Base-by-base conservation (phyloP, 1,140 invertebrate species). In the Chymomyza costata region DNA sequence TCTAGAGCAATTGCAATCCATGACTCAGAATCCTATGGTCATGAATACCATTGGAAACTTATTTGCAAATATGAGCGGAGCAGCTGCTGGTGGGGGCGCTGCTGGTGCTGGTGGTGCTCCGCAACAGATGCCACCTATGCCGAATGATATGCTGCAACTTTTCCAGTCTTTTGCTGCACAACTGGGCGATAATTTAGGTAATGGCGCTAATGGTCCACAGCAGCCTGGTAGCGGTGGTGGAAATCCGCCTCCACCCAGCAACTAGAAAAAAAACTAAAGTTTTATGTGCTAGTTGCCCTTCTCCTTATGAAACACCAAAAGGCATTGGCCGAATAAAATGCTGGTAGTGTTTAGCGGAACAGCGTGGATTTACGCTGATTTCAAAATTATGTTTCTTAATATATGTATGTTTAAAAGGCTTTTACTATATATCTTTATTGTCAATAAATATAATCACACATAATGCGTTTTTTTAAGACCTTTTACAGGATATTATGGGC, bases 11-110 rank as follows among this genome's bases (percentile, higher is more conserved):
- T 28, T 84, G 40, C 76, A 71, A 18, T 70, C 62, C 1, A 70
- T 84, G 68, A 63, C 71, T 15, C 82, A 83, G 37, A 82, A 84
- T 44, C 82, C 82, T 0, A 58, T 66, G 52, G 61, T 84, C 7
- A 84, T 82, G 69, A 81, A 69, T 21, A 63, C 73, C 5, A 66
- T 84, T 34, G 58, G 61, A 0, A 69, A 82, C 25, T 10, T 84
- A 6, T 65, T 82, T 14, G 8, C 55, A 5, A 65, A 65, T 6
- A 64, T 74, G 50, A 58, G 67, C 11, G 53, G 39, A 6, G 32
- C 54, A 5, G 54, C 34, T 17, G 58, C 30, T 1, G 56, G 8
- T 11, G 48, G 18, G 10, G 32, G 11, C 1, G 44, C 25, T 6
- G 46, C 2, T 5, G 65, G 55, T 8, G 53, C 16, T 1, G 43